phyloP scores from a whole-genome alignment of 2,888 invertebrate species.

The Onchidella celtica region DNA sequence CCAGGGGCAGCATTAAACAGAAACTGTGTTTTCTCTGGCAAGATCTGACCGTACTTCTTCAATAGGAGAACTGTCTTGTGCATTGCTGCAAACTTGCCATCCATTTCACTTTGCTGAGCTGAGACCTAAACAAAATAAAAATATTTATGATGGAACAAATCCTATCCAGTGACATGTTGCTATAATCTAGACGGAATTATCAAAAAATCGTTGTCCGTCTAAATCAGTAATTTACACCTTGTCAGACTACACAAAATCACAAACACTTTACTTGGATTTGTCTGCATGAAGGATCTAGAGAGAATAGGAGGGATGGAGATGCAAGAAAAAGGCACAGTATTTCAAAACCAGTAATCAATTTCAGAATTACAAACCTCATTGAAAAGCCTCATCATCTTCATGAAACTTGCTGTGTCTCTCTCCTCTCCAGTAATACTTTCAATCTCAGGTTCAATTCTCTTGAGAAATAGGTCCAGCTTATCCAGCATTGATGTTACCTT shows the following conservation, averaged over 20 bases:
- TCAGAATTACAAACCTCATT: too few species aligned
- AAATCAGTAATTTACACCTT: too few species aligned
- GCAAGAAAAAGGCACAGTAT: too few species aligned
- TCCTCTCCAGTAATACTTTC: slow-evolving; percentile 80
- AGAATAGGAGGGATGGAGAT: too few species aligned
- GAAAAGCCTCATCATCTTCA: slow-evolving; percentile 80
- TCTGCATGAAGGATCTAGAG: too few species aligned
- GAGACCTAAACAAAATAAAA: slow-evolving; percentile 70
- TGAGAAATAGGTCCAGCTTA: slow-evolving; percentile 77
- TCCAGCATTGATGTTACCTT: slow-evolving; percentile 72
- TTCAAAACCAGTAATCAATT: too few species aligned
- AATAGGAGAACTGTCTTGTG: slow-evolving; percentile 77
- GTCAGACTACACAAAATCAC: too few species aligned
- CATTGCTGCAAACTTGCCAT: slow-evolving; percentile 79
- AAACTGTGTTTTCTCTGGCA: slow-evolving; percentile 75
- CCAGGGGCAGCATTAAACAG: slow-evolving; percentile 77
- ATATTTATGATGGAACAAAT: not conserved
- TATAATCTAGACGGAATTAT: too few species aligned
- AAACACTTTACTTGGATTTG: too few species aligned
- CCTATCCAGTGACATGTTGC: too few species aligned
- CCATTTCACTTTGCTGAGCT: slow-evolving; percentile 79
- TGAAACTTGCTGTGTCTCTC: slow-evolving; percentile 79
- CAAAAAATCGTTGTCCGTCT: too few species aligned
- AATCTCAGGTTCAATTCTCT: slow-evolving; percentile 79
- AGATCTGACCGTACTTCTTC: slow-evolving; percentile 77